Conservation (phyloP, 2,113 vertebrate species). For the Dascyllus trimaculatus region DNA sequence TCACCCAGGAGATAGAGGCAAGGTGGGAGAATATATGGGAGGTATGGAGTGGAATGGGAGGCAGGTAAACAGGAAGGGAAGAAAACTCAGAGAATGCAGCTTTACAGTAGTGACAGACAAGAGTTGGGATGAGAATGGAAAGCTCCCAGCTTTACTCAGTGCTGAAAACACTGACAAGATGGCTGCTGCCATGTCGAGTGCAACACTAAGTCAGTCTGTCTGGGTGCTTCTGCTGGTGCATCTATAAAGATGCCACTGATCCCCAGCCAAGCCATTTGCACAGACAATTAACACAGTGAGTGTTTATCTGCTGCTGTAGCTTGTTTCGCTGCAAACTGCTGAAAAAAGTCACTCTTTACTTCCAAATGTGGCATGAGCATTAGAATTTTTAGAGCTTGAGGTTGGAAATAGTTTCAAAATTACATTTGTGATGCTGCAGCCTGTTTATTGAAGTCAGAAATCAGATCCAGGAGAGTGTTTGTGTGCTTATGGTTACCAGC, state of each 20-base stretch:
- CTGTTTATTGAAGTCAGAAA: conserved; percentile 15
- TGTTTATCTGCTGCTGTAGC: conserved; percentile 45
- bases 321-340: conserved; percentile 36
- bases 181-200: conserved; percentile 60
- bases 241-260: conserved; percentile 64
- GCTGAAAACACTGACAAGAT: conserved; percentile 61
- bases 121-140: conserved; percentile 13
- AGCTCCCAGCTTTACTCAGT: conserved; percentile 39
- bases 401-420: conserved; percentile 8
- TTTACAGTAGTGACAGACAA: background rate
- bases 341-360: conserved; percentile 12
- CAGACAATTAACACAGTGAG: conserved; percentile 65
- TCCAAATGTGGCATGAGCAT: background rate
- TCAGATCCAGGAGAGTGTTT: conserved; percentile 52
- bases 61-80: conserved; percentile 10
- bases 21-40: conserved; percentile 25
- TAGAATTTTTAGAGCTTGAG: background rate
- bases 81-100: background rate
- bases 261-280: conserved; percentile 57
- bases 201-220: conserved; percentile 44
- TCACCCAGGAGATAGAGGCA: conserved; percentile 42
- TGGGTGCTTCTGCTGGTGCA: conserved; percentile 50
- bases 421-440: conserved; percentile 18
- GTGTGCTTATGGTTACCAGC: conserved; percentile 61
- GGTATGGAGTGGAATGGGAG: background rate